Conservation (phyloP, 2,797 vertebrate species). For the Sternarchorhynchus goeldii region DNA sequence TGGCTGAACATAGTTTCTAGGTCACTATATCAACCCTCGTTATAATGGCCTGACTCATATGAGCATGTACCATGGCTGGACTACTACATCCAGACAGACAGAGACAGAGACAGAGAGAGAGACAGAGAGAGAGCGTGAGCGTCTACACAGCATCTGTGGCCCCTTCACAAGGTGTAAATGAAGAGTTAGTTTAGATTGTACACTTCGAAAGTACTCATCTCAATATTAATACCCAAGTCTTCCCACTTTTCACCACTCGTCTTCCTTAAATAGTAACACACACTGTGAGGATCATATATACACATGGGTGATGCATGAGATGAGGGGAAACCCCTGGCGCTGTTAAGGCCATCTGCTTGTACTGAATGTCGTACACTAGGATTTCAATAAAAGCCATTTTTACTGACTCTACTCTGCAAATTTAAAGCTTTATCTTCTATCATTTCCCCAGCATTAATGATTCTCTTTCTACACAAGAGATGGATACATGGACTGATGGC, state of each 20-base stretch:
- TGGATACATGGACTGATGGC: slow-evolving; percentile 25
- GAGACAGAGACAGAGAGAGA: slow-evolving; percentile 7
- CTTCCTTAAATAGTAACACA: slow-evolving; percentile 15
- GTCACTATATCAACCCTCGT: slow-evolving; percentile 1
- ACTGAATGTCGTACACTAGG: slow-evolving; percentile 13
- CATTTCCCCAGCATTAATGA: slow-evolving; percentile 44
- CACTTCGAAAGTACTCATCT: slow-evolving; percentile 28
- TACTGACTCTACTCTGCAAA: slow-evolving; percentile 26
- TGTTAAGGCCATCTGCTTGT: slow-evolving; percentile 28
- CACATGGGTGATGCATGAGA: slow-evolving; percentile 41
- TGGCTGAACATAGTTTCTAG: slow-evolving; percentile 5
- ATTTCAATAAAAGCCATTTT: slow-evolving; percentile 31
- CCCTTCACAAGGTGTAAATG: slow-evolving; percentile 33
- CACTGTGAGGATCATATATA: slow-evolving; percentile 26
- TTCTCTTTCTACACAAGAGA: slow-evolving; percentile 34
- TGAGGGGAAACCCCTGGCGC: slow-evolving; percentile 36
- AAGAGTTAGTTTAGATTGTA: slow-evolving; percentile 18
- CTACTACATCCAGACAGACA: slow-evolving; percentile 4
- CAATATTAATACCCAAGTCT: slow-evolving; percentile 5
- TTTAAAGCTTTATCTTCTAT: slow-evolving; percentile 41
- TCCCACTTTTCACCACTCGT: slow-evolving; percentile 8
- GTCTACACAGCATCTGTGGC: slow-evolving; percentile 10
- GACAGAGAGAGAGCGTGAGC: slow-evolving; percentile 5
- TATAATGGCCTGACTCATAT: not conserved
- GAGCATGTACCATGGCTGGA: slow-evolving; percentile 29